phyloP scores from a whole-genome alignment of 2,888 invertebrate species.

The Drosophila neonasuta region DNA sequence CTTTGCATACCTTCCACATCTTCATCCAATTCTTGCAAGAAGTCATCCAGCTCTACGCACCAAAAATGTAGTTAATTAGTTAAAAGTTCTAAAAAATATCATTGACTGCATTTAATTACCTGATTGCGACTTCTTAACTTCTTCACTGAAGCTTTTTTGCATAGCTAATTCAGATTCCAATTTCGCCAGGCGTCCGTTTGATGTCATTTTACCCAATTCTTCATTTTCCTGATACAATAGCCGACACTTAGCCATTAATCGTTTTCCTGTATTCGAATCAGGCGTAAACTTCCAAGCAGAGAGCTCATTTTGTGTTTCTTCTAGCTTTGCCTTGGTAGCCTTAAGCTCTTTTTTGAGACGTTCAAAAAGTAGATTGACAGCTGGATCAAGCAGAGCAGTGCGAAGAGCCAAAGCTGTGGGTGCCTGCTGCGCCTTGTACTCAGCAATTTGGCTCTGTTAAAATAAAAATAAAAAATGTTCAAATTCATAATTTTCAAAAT shows the following conservation, averaged over 20 bases:
- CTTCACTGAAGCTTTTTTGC: conserved; percentile 97
- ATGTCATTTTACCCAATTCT: conserved; percentile 97
- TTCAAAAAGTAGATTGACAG: conserved; percentile 96
- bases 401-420: conserved; percentile 89
- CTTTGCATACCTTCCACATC: conserved; percentile 99
- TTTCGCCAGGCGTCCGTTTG: conserved; percentile 96
- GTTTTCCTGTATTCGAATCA: conserved; percentile 99
- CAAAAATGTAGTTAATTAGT: not conserved
- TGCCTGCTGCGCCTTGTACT: conserved; percentile 94
- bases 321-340: conserved; percentile 93
- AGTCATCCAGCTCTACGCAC: conserved; percentile 92
- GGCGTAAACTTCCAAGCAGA: conserved; percentile 99
- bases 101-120: conserved; percentile 84
- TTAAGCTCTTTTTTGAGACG: conserved; percentile 95
- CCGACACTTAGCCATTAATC: conserved; percentile 98
- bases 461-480: not conserved
- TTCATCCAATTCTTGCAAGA: conserved; percentile 97
- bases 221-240: conserved; percentile 98
- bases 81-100: not conserved
- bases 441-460: conserved; percentile 93
- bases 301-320: conserved; percentile 98
- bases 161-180: conserved; percentile 97
- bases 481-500: too few species aligned
- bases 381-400: conserved; percentile 95
- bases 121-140: conserved; percentile 97